Evolutionary conservation across 2,113 vertebrate species (phyloP).

Genomic region (Anhinga rufa): DNA sequence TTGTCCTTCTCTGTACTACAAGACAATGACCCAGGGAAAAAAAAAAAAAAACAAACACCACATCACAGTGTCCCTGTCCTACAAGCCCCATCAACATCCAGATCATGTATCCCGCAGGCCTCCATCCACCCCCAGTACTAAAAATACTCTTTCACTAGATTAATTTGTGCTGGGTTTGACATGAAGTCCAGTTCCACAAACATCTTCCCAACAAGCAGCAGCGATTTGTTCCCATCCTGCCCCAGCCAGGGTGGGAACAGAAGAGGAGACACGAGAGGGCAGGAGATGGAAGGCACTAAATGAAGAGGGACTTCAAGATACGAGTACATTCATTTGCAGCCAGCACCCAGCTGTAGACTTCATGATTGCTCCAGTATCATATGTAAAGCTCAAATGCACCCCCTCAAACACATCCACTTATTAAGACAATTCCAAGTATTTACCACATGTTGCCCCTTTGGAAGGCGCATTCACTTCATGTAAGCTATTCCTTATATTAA

Average conservation of each 20-base stretch:
- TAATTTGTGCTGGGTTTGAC: neutral
- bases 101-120: neutral
- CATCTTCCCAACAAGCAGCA: neutral
- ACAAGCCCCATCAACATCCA: neutral
- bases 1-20: neutral
- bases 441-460: rapidly evolving
- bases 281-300: neutral
- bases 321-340: neutral
- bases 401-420: neutral
- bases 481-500: neutral
- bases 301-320: neutral
- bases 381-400: neutral
- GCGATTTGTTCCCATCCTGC: neutral
- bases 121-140: neutral
- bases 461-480: rapidly evolving
- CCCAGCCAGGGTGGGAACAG: rapidly evolving
- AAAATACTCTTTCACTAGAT: neutral
- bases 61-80: neutral
- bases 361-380: neutral
- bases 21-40: neutral
- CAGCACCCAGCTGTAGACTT: neutral
- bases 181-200: neutral
- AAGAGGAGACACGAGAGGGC: neutral
- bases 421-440: neutral
- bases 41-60: neutral